These are phyloP conservation scores for Scrobipalpa atriplicella DNA, from an alignment of 2,888 invertebrate species.

Conservation along the genomic window DNA sequence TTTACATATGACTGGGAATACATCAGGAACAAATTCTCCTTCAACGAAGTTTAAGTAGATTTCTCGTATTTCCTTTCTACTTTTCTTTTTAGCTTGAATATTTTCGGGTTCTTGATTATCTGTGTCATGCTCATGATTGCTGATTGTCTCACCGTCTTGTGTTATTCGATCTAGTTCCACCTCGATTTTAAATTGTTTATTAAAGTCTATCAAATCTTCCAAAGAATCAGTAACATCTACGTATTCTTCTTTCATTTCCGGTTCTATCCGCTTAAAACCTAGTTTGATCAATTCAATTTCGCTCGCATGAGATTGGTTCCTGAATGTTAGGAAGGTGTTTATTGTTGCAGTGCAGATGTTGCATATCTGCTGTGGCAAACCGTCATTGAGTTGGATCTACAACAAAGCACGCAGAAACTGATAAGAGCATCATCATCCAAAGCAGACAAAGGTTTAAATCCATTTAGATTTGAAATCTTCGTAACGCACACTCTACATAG, in stretches of 20 bases:
- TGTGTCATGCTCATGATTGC: background rate
- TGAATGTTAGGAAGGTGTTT: constrained; percentile 30
- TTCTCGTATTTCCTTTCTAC: background rate
- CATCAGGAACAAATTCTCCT: background rate
- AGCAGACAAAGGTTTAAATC: no score
- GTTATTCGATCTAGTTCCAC: constrained; percentile 29
- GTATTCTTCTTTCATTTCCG: constrained; percentile 18
- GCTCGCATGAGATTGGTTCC: constrained; percentile 31
- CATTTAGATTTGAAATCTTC: no score
- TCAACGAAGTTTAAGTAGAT: background rate
- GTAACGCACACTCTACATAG: no score
- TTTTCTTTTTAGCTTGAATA: background rate
- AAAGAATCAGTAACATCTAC: constrained; percentile 1
- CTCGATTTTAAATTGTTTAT: constrained; percentile 32
- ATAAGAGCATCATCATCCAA: background rate
- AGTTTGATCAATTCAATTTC: constrained; percentile 33
- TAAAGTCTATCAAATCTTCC: constrained; percentile 26
- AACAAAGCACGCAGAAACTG: background rate
- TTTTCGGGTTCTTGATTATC: background rate
- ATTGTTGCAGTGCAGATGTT: constrained; percentile 33
- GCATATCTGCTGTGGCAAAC: constrained; percentile 38
- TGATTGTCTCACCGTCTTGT: constrained; percentile 26
- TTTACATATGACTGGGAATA: background rate
- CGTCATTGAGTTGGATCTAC: constrained; percentile 37
- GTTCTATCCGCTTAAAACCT: constrained; percentile 9